Evolutionary conservation across 2,113 vertebrate species (phyloP), one percentile per base, ranked within the genome.

Genomic region (Bungarus multicinctus): DNA sequence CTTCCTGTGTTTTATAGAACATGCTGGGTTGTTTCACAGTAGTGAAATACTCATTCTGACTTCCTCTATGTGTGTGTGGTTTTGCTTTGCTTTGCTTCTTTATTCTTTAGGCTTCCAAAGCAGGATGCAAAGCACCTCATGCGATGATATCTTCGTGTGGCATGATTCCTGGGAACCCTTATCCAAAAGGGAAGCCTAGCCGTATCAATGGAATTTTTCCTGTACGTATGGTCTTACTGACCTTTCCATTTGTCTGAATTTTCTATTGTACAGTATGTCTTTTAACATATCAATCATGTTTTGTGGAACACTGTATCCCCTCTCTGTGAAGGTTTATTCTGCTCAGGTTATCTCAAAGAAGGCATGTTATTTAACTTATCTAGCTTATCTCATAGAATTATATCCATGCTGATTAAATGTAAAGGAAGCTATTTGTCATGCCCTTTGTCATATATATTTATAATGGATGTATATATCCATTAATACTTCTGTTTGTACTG

Each of bases 61-160:
- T 18, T 74, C 2, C 96, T 93, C 4, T 34, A 3, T 7, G 22
- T 92, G 23, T 57, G 11, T 64, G 58, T 90, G 90, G n/a, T 12
- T 95, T 96, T 5, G 6, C 0, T 81, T n/a, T 5, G 30, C 54
- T 52, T 90, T 92, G n/a, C 11, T 95, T 96, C 18, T 20, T 39
- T 81, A n/a, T 95, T 91, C 95, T 95, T 16, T 53, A 99, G 99
- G 99, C 99, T 94, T 98, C 98, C 94, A 99, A 99, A 94, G 98
- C 98, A 2, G 99, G 99, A 89, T 99, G 99, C 97, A 99, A 99
- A 97, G 99, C 99, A 95, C 99, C 99, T 89, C 98, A 99, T 92
- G 99, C 99, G 89, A 99, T 99, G 99, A 99, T 99, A 95, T 99
- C 99, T 58, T 99, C 99, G 22, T 99, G 99, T 96, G 99, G 99